These are phyloP conservation scores for Rhynchomys soricoides DNA, from an alignment of 2,113 vertebrate genomes.

Conservation along the genomic window DNA sequence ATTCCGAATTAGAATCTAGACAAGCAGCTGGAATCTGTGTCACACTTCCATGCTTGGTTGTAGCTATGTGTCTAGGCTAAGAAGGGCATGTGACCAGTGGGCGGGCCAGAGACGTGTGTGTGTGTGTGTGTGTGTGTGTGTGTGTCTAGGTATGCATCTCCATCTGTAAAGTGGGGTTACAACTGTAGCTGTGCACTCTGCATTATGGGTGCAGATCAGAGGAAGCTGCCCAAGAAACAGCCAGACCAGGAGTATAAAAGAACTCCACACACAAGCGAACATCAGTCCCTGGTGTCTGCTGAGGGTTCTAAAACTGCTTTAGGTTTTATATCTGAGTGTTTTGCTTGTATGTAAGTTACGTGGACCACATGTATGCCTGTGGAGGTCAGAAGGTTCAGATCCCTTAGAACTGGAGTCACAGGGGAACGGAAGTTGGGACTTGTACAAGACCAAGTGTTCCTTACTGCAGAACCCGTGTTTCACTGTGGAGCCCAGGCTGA, in stretches of 20 bases:
- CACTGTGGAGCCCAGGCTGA: not conserved
- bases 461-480: not conserved
- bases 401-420: not conserved
- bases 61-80: not conserved
- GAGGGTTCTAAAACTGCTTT: not conserved
- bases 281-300: not conserved
- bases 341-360: not conserved
- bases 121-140: too few relatives aligned
- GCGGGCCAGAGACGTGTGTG: not conserved
- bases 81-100: not conserved
- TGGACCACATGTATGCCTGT: not conserved
- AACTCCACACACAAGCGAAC: not conserved
- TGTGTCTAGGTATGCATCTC: not conserved
- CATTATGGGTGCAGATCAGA: not conserved
- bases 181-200: not conserved
- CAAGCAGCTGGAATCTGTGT: not conserved
- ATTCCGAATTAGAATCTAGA: not conserved
- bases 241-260: not conserved
- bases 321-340: not conserved
- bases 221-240: not conserved
- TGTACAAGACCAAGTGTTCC: not conserved
- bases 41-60: not conserved
- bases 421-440: not conserved
- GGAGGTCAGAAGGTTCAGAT: not conserved
- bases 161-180: not conserved